Percentiles rank a stretch among this genome's conserved stretches.
phyloP scores from a whole-genome alignment of 2,113 vertebrate genomes.

The Rattus rattus region DNA sequence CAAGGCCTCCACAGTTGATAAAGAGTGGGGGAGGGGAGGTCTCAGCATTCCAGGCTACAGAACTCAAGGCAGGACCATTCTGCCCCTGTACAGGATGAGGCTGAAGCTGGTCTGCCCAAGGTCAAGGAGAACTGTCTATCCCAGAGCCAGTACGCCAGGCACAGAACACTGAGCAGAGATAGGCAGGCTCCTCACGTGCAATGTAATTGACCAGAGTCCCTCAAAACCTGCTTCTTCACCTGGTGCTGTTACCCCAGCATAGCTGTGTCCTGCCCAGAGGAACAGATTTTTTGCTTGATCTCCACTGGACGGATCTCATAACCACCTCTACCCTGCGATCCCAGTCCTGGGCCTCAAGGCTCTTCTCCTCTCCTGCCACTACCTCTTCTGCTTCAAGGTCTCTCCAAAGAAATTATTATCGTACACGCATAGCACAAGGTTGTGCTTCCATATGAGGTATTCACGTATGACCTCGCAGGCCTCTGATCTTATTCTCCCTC shows the following conservation, averaged over 20 bases:
- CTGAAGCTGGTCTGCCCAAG: background rate
- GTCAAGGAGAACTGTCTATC: background rate
- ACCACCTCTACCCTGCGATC: background rate
- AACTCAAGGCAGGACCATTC: background rate
- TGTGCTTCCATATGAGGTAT: too few species aligned
- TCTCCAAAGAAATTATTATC: background rate
- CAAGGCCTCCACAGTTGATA: background rate
- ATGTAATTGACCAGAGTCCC: background rate
- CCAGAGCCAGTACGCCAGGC: background rate
- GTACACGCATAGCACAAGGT: background rate
- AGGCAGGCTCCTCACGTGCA: background rate
- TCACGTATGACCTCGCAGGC: background rate
- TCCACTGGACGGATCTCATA: background rate
- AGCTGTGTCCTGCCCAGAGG: background rate
- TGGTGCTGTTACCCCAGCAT: background rate
- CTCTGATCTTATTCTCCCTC: background rate
- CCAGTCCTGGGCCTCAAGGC: background rate
- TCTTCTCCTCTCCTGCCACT: too few species aligned
- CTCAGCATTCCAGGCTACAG: background rate
- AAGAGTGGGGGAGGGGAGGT: too few species aligned
- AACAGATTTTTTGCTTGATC: background rate
- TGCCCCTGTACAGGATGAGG: too few species aligned
- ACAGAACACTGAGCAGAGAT: background rate
- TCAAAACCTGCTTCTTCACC: background rate
- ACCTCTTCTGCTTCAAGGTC: background rate